These are phyloP conservation scores for Scaptomyza polygonia DNA, from an alignment of 2,888 invertebrate species.

Conservation along the genomic window DNA sequence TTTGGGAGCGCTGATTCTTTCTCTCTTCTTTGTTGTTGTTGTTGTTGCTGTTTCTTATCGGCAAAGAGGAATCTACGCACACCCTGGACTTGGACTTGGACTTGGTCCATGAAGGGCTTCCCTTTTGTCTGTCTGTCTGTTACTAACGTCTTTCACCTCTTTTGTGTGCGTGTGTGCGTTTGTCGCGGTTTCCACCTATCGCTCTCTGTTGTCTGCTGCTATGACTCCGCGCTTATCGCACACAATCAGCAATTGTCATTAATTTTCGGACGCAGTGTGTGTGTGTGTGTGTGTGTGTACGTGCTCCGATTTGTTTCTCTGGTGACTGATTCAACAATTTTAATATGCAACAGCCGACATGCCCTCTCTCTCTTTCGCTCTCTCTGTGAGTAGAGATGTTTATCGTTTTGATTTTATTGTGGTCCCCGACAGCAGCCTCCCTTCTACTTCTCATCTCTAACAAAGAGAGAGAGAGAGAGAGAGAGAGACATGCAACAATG, in stretches of 20 bases:
- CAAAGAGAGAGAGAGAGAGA: too few relatives aligned
- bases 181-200: conserved; percentile 66
- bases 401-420: conserved; percentile 72
- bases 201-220: conserved; percentile 35
- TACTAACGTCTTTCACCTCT: conserved; percentile 60
- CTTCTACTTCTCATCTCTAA: too few relatives aligned
- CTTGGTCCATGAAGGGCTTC: conserved; percentile 39
- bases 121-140: conserved; percentile 55
- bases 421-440: conserved; percentile 45
- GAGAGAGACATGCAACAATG: too few relatives aligned
- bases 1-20: conserved; percentile 46
- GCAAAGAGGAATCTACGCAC: conserved; percentile 57
- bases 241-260: conserved; percentile 81
- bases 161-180: conserved; percentile 14
- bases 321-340: conserved; percentile 78
- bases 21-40: conserved; percentile 22
- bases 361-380: conserved; percentile 13
- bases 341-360: conserved; percentile 82
- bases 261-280: conserved; percentile 79
- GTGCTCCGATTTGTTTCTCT: conserved; percentile 80
- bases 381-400: conserved; percentile 58
- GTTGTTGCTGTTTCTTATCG: conserved; percentile 56
- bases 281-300: conserved; percentile 80
- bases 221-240: conserved; percentile 63
- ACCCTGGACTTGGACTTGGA: conserved; percentile 57